Percentiles rank a stretch among this genome's conserved stretches.
These are phyloP conservation scores for Poecilia wingei DNA, from an alignment of 2,797 vertebrate genomes.

Conservation along the genomic window DNA sequence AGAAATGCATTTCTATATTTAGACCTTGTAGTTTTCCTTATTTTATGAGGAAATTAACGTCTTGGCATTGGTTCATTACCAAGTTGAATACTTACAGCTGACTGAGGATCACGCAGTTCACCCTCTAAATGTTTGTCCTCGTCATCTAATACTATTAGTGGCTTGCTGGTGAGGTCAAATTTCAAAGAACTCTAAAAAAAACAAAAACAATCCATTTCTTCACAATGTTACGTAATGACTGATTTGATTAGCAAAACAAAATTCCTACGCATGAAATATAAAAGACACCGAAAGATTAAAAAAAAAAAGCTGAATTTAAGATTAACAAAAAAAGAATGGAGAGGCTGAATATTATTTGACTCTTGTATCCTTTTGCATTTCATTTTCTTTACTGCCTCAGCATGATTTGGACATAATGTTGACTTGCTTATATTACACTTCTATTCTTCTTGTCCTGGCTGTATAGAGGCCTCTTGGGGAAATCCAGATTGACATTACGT, in stretches of 20 bases:
- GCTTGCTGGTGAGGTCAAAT: conserved; percentile 52
- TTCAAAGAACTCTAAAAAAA: conserved; percentile 68
- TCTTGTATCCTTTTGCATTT: background rate
- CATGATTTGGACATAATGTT: background rate
- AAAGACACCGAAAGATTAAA: background rate
- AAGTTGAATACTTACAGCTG: conserved; percentile 49
- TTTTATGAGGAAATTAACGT: background rate
- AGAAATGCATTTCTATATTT: background rate
- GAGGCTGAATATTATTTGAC: background rate
- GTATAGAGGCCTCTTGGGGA: background rate
- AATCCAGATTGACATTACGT: conserved; percentile 33
- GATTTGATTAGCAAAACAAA: background rate
- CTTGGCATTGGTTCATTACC: background rate
- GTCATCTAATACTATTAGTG: conserved; percentile 32
- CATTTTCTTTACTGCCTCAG: background rate
- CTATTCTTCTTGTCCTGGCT: background rate
- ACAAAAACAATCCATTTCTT: background rate
- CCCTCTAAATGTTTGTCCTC: conserved; percentile 46
- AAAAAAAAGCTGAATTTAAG: background rate
- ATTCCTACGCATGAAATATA: background rate
- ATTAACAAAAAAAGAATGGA: background rate
- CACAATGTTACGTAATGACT: background rate
- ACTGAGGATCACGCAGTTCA: conserved; percentile 32
- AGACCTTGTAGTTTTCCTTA: background rate
- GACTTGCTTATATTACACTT: background rate